Evolutionary conservation across 1,140 invertebrate species (phyloP).

Genomic region (Leptopilina clavipes): DNA sequence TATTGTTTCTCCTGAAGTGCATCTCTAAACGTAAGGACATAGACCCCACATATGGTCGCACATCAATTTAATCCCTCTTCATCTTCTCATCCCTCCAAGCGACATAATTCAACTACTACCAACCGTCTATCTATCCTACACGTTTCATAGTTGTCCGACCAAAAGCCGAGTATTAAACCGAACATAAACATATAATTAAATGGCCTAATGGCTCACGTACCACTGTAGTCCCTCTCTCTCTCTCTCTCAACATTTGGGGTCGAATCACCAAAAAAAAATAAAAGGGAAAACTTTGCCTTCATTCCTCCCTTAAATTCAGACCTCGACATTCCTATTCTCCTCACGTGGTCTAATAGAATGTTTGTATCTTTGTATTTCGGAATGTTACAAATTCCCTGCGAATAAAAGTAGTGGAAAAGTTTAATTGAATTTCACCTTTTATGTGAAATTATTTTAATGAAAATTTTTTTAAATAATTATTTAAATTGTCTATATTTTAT

Average conservation of each 20-base stretch:
- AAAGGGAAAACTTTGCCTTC: background rate
- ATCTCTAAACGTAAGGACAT: constrained; percentile 28
- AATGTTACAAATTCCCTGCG: background rate
- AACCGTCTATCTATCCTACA: constrained; percentile 34
- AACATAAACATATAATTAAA: constrained; percentile 64
- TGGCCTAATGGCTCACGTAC: constrained; percentile 46
- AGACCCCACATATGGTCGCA: background rate
- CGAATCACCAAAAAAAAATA: background rate
- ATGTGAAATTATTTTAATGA: background rate
- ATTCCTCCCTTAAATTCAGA: background rate
- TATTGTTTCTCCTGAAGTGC: constrained; percentile 65
- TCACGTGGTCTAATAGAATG: constrained; percentile 2
- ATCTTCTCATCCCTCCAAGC: background rate
- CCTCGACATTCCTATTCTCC: background rate
- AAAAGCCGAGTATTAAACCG: constrained; percentile 48
- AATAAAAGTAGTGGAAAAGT: background rate
- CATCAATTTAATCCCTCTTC: constrained; percentile 22
- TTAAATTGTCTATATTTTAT: no score
- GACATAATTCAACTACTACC: constrained; percentile 40
- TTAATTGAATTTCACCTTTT: background rate
- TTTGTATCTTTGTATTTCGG: background rate
- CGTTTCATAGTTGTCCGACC: constrained; percentile 39
- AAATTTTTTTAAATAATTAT: no score
- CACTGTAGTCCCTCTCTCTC: no score
- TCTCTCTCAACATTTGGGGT: background rate